These are phyloP conservation scores for Panorpa germanica DNA, from an alignment of 2,888 invertebrate species.

Conservation along the genomic window DNA sequence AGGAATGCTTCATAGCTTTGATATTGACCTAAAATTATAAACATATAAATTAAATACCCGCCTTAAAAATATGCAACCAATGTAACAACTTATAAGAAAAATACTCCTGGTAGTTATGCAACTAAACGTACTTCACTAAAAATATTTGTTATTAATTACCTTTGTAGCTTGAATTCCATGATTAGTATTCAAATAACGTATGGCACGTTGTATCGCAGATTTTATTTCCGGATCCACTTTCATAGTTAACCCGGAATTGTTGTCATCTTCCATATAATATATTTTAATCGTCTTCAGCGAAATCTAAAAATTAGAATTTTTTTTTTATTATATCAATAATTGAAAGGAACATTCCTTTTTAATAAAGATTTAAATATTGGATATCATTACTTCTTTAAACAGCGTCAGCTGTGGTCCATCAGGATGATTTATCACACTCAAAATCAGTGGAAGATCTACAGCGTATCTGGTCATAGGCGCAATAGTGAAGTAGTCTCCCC, in stretches of 20 bases:
- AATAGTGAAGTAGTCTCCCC: conserved; percentile 52
- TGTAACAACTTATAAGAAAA: no score
- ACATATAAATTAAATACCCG: no score
- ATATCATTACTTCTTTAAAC: conserved; percentile 22
- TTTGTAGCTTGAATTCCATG: no score
- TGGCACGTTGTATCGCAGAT: no score
- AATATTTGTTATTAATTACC: no score
- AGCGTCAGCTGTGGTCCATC: conserved; percentile 26
- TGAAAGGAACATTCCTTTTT: conserved; percentile 5
- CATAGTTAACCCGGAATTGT: conserved; percentile 39
- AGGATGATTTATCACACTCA: conserved; percentile 45
- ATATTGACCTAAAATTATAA: conserved; percentile 47
- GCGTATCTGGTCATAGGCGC: conserved; percentile 83
- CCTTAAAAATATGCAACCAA: no score
- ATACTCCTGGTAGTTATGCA: no score
- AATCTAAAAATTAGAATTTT: conserved; percentile 30
- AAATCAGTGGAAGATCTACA: conserved; percentile 55
- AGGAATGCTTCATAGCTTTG: conserved; percentile 39
- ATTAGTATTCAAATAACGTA: no score
- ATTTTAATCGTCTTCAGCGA: conserved; percentile 43
- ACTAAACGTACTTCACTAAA: no score
- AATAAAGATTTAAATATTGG: conserved; percentile 6
- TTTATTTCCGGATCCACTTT: conserved; percentile 37
- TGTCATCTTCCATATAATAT: conserved; percentile 67
- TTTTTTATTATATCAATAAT: conserved; percentile 7